Evolutionary conservation across 1,140 invertebrate species (phyloP), one percentile per base, ranked within the genome.

Genomic region (Mesaphorura yosii): DNA sequence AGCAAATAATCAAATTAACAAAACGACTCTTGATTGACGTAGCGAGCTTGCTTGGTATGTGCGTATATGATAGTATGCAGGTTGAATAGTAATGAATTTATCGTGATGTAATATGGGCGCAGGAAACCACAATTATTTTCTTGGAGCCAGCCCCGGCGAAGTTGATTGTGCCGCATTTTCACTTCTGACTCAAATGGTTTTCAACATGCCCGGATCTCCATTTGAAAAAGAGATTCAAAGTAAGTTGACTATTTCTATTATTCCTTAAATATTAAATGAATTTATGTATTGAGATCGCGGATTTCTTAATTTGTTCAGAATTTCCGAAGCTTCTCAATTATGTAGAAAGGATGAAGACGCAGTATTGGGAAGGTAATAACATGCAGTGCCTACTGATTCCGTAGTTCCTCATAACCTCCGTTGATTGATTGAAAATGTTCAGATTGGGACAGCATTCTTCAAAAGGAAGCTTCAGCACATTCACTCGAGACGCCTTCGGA

Each of bases 81-180:
- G n/a, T 41, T 17, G 17, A 7, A 41, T 6, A 20, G 4, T 20
- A 45, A 45, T 4, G 6, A 20, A 14, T 17, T 20, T 5, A 3
- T 41, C 19, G n/a, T 26, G 6, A 40, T 40, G 19, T 26, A 40
- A 19, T 25, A 14, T 14, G 19, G 46, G 42, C 42, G 39, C 19
- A 71, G 72, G 68, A 34, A 62, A 63, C 14, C 71, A 71, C 54
- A 50, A 54, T 15, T 74, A 66, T 55, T 59, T 73, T 10, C 59
- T 69, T 44, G 72, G 72, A 12, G 60, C 69, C 6, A 41, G 60
- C n/a, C 68, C 70, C 0, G 57, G 57, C 19, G 68, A 69, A 53
- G 66, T 68, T 20, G 72, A 74, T 55, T 74, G 72, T 62, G 60
- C 66, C 12, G 50, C 72, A 7, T 73, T 73, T 63, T 70, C 69